These are phyloP conservation scores for Holacanthella duospinosa DNA, from an alignment of 2,888 invertebrate species.

Conservation along the genomic window DNA sequence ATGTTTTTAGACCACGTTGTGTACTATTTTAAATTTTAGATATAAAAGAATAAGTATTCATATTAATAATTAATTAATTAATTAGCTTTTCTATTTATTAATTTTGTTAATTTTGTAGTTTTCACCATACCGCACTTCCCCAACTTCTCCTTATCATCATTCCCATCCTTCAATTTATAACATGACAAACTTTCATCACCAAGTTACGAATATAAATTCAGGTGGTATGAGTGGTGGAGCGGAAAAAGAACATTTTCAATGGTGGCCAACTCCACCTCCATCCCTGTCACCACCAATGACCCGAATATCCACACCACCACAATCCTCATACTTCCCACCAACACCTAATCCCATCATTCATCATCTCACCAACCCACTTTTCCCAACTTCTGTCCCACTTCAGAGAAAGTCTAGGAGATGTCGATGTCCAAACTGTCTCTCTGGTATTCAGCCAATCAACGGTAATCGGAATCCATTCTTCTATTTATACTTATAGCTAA, in stretches of 20 bases:
- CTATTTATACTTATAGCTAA: too few relatives aligned
- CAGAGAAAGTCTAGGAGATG: constrained; percentile 35
- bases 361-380: neutral
- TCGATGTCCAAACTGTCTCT: constrained; percentile 36
- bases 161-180: neutral
- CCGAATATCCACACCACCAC: neutral
- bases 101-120: too few relatives aligned
- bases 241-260: constrained; percentile 32
- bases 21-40: too few relatives aligned
- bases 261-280: constrained; percentile 32
- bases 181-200: neutral
- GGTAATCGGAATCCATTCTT: constrained; percentile 27
- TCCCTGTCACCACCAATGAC: constrained; percentile 20
- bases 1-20: too few relatives aligned
- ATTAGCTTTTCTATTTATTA: too few relatives aligned
- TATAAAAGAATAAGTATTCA: too few relatives aligned
- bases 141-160: too few relatives aligned
- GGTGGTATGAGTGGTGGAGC: constrained; percentile 3
- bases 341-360: neutral
- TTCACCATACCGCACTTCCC: constrained; percentile 7
- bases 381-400: neutral
- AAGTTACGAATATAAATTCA: neutral
- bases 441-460: constrained; percentile 29
- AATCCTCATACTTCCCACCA: constrained; percentile 10
- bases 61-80: too few relatives aligned